Conservation (phyloP, 2,888 invertebrate species). For the Augiades crinisus region DNA sequence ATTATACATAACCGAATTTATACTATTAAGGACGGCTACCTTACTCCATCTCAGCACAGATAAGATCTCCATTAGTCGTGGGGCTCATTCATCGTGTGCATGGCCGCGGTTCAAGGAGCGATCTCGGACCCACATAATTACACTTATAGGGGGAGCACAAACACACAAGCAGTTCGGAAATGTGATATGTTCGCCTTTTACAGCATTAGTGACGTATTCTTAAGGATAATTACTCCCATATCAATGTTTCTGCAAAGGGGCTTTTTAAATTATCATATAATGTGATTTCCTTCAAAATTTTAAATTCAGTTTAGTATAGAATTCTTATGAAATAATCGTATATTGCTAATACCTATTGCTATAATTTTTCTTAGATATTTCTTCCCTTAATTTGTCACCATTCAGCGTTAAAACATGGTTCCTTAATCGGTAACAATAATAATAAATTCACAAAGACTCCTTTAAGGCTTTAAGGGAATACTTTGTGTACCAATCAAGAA, state of each 20-base stretch:
- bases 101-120: slow-evolving; percentile 50
- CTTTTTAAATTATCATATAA: too few species aligned
- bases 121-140: slow-evolving; percentile 55
- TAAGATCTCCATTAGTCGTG: slow-evolving; percentile 76
- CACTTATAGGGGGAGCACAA: slow-evolving; percentile 54
- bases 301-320: too few species aligned
- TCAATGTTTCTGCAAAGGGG: neutral
- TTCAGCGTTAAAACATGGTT: too few species aligned
- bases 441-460: slow-evolving; percentile 19
- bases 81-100: slow-evolving; percentile 72
- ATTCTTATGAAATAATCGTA: too few species aligned
- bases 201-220: slow-evolving; percentile 38
- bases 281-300: too few species aligned
- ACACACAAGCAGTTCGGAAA: slow-evolving; percentile 42
- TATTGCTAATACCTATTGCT: too few species aligned
- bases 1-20: slow-evolving; percentile 69
- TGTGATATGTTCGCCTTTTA: slow-evolving; percentile 48
- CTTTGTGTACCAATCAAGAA: slow-evolving; percentile 18
- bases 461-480: slow-evolving; percentile 12
- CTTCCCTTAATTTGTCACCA: too few species aligned
- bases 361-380: too few species aligned
- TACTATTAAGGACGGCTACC: slow-evolving; percentile 65
- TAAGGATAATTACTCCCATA: slow-evolving; percentile 16
- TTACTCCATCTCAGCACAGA: slow-evolving; percentile 65
- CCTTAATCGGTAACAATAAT: too few species aligned